Percentiles rank a stretch among this genome's conserved stretches.
Conservation (phyloP, 2,888 invertebrate species). For the Machimus rusticus region DNA sequence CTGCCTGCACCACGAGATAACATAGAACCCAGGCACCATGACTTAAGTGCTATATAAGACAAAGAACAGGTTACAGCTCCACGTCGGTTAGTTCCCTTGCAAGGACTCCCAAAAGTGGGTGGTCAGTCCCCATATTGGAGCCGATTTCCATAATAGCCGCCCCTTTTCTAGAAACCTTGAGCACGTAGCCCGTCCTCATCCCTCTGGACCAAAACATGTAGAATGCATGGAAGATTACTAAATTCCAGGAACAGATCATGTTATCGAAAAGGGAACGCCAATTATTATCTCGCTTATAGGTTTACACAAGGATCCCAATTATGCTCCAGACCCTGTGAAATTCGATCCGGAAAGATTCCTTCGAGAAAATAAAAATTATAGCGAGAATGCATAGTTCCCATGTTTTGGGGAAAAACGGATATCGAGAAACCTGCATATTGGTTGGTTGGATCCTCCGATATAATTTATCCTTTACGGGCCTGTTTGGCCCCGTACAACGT, state of each 20-base stretch:
- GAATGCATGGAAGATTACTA: conserved; percentile 53
- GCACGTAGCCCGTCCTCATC: not conserved
- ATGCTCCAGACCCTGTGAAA: conserved; percentile 60
- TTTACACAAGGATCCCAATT: conserved; percentile 61
- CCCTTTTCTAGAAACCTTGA: conserved; percentile 53
- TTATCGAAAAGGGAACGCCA: conserved; percentile 59
- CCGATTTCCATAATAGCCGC: not conserved
- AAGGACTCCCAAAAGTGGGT: not conserved
- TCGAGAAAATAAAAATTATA: conserved; percentile 53
- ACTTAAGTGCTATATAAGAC: not conserved
- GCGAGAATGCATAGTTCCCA: conserved; percentile 56
- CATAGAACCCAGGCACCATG: not conserved
- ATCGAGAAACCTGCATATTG: conserved; percentile 58
- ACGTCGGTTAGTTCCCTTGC: not conserved
- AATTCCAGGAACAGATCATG: conserved; percentile 56
- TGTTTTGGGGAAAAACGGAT: conserved; percentile 58
- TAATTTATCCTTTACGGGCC: not conserved
- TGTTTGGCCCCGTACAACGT: not conserved
- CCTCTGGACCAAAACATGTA: not conserved
- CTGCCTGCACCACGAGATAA: not conserved
- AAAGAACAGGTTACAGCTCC: not conserved
- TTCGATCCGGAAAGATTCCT: conserved; percentile 63
- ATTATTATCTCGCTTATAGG: conserved; percentile 60
- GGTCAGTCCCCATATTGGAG: not conserved
- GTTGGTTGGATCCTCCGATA: conserved; percentile 55